Percentiles rank a stretch among this genome's conserved stretches.
phyloP scores from a whole-genome alignment of 2,797 vertebrate species.

The Platalea minor region DNA sequence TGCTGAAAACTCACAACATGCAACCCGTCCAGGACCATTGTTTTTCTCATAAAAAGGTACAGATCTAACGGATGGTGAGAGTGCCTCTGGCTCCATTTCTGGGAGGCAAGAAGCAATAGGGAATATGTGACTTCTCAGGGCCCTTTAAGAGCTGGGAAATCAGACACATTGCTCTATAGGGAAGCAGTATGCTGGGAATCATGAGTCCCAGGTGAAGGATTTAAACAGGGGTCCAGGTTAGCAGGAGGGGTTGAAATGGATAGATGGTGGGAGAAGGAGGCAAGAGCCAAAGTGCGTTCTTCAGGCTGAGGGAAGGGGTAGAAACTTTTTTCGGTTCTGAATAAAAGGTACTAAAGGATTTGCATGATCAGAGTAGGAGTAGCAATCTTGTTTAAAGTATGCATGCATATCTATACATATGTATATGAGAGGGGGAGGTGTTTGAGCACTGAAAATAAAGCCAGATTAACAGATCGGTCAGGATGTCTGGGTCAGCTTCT shows the following conservation, averaged over 20 bases:
- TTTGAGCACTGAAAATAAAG: background rate
- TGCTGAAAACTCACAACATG: background rate
- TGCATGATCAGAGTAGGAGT: background rate
- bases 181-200: background rate
- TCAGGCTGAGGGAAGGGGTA: background rate
- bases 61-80: background rate
- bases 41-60: background rate
- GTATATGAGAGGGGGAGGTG: background rate
- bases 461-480: background rate
- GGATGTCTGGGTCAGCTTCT: background rate
- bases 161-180: background rate
- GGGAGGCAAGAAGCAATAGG: background rate
- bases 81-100: background rate
- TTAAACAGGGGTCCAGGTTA: background rate
- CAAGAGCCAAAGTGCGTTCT: background rate
- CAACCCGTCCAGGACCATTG: background rate
- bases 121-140: background rate
- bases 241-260: background rate
- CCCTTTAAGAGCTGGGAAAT: background rate
- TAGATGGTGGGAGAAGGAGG: background rate
- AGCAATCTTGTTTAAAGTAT: background rate
- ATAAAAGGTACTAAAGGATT: background rate
- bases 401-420: background rate
- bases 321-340: background rate
- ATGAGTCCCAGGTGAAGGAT: background rate